Evolutionary conservation across 2,888 invertebrate genomes (phyloP).

Genomic region (Pyrgus malvae): DNA sequence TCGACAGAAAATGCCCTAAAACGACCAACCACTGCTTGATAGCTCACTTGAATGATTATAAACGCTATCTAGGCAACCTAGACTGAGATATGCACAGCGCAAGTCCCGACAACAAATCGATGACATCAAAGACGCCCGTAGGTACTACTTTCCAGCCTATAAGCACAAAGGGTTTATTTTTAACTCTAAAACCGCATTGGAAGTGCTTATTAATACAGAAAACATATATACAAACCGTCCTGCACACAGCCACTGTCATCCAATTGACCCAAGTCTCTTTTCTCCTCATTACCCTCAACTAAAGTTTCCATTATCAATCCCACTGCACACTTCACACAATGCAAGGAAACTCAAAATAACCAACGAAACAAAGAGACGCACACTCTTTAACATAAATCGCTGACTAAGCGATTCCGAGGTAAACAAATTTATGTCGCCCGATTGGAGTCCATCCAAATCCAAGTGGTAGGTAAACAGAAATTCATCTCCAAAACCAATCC

Average conservation of each 20-base stretch:
- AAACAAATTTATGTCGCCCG: slow-evolving; percentile 43
- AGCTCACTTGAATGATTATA: too few species aligned
- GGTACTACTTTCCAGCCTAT: neutral
- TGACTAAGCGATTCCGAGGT: slow-evolving; percentile 43
- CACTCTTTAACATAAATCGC: slow-evolving; percentile 38
- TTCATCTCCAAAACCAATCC: slow-evolving; percentile 34
- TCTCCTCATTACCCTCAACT: slow-evolving; percentile 46
- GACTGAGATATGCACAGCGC: slow-evolving; percentile 7
- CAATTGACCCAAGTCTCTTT: slow-evolving; percentile 45
- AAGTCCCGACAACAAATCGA: slow-evolving; percentile 1
- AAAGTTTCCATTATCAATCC: slow-evolving; percentile 51
- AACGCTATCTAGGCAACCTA: neutral
- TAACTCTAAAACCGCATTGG: neutral
- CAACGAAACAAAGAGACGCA: slow-evolving; percentile 49
- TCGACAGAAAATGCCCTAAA: too few species aligned
- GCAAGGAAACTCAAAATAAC: slow-evolving; percentile 39
- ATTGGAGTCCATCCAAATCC: slow-evolving; percentile 57
- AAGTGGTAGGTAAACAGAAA: slow-evolving; percentile 32
- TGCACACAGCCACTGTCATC: slow-evolving; percentile 59
- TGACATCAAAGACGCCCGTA: neutral
- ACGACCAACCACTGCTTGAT: too few species aligned
- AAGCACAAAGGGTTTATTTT: slow-evolving; percentile 18
- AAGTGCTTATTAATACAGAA: neutral
- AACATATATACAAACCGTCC: slow-evolving; percentile 48
- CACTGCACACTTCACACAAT: slow-evolving; percentile 12